Evolutionary conservation across 2,888 invertebrate genomes (phyloP).

Genomic region (Crossocerus cetratus): DNA sequence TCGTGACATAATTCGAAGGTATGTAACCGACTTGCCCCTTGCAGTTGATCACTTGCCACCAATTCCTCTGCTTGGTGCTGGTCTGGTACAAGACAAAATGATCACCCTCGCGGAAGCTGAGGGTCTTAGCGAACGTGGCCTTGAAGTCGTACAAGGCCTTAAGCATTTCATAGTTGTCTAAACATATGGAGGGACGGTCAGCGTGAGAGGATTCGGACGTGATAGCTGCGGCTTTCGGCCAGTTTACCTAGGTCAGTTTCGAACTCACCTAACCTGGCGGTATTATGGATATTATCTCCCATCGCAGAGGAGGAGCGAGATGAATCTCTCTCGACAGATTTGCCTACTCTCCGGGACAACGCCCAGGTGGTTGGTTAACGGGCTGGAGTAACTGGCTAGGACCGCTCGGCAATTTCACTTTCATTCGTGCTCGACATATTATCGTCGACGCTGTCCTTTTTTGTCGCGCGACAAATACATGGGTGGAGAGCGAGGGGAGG

Average conservation of each 20-base stretch:
- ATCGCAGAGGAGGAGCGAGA: slow-evolving; percentile 57
- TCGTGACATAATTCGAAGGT: slow-evolving; percentile 91
- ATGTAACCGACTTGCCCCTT: slow-evolving; percentile 91
- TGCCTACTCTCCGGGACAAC: slow-evolving; percentile 59
- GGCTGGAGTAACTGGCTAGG: slow-evolving; percentile 41
- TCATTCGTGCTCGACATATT: slow-evolving; percentile 62
- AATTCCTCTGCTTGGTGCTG: slow-evolving; percentile 88
- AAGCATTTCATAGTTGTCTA: slow-evolving; percentile 88
- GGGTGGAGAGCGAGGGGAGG: neutral
- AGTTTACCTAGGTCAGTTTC: slow-evolving; percentile 17
- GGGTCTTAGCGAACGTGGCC: slow-evolving; percentile 89
- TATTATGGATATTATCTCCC: slow-evolving; percentile 70
- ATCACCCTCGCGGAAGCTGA: slow-evolving; percentile 89
- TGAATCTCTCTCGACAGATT: slow-evolving; percentile 25
- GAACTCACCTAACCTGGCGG: slow-evolving; percentile 72
- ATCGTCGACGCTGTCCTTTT: slow-evolving; percentile 42
- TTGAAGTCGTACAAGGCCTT: slow-evolving; percentile 91
- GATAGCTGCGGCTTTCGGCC: neutral
- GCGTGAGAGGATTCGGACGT: neutral
- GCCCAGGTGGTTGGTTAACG: slow-evolving; percentile 62
- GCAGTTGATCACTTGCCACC: slow-evolving; percentile 93
- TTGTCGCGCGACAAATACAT: slow-evolving; percentile 22
- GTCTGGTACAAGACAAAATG: slow-evolving; percentile 89
- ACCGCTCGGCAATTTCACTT: slow-evolving; percentile 67
- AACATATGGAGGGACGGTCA: neutral